Evolutionary conservation across 2,888 invertebrate species (phyloP).

Genomic region (Lasioglossum villosulum): DNA sequence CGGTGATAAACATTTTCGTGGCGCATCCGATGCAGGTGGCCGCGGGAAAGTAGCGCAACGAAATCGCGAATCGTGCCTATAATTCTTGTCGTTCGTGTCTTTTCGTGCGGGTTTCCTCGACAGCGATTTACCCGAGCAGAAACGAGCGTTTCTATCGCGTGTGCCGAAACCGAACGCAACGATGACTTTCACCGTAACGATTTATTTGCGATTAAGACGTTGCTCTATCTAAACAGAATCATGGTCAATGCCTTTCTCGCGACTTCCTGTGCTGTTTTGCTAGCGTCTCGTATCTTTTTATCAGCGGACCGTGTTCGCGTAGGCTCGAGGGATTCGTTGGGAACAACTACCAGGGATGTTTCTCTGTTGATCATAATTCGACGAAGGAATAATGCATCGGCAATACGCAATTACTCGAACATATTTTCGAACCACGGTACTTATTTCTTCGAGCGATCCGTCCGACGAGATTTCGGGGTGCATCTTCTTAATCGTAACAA

Average conservation of each 20-base stretch:
- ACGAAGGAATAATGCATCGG: neutral
- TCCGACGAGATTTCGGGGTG: neutral
- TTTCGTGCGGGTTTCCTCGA: slow-evolving; percentile 20
- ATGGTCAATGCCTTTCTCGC: neutral
- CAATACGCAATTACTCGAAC: neutral
- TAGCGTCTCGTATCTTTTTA: neutral
- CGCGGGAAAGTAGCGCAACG: slow-evolving; percentile 59
- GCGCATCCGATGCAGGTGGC: slow-evolving; percentile 19
- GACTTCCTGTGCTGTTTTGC: neutral
- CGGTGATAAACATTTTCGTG: slow-evolving; percentile 8
- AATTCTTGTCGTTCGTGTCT: slow-evolving; percentile 49
- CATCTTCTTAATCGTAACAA: neutral
- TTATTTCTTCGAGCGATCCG: neutral
- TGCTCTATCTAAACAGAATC: neutral
- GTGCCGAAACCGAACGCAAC: slow-evolving; percentile 17
- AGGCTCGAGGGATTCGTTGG: neutral
- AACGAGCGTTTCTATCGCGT: slow-evolving; percentile 29
- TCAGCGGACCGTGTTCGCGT: neutral
- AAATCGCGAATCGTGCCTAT: slow-evolving; percentile 55
- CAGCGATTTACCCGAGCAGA: neutral
- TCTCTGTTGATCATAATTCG: neutral
- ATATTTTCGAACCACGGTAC: neutral
- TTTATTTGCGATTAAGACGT: slow-evolving; percentile 23
- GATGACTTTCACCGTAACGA: slow-evolving; percentile 38
- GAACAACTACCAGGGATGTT: neutral